Base-by-base conservation (phyloP, 2,888 invertebrate species). In the Chrysolina oricalcia region DNA sequence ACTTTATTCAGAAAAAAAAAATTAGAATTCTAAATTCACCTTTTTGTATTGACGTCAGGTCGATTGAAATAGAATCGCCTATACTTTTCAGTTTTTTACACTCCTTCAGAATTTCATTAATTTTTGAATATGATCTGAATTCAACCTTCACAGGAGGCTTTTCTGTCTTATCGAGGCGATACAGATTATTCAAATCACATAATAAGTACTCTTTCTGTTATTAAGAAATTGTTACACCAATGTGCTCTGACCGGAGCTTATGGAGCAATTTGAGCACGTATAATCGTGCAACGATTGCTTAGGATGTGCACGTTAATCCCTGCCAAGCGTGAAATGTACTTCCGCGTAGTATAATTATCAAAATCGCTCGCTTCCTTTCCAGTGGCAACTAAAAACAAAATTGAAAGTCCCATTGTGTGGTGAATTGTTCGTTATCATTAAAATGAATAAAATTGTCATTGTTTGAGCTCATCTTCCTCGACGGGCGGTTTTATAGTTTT, bases 321-420 rank as follows among this genome's bases (percentile, higher is more conserved):
- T n/a, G n/a, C 27, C 59, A 59, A 59, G 59, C 59, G 27, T 59
- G 35, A 59, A 59, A 35, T 59, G 59, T 59, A 59, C 35, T 59
- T 59, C 59, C 59, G 13, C 35, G 17, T 59, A 35, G 15, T 59
- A 17, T 59, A 59, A 59, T 59, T 59, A 59, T n/a, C 6, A 10
- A 59, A 59, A 59, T 59, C 59, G 59, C n/a, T 35, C 59, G 35
- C n/a, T 59, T 59, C 59, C 59, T 35, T 59, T 59, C n/a, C 17
- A 59, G 59, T 59, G n/a, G n/a, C 59, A 17, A 35, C 15, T 59
- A n/a, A n/a, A 59, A 23, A 59, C 15, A 59, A 59, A 23, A 35
- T 59, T 17, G 2, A 17, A 27, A 35, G 59, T 59, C 11, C 59
- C 35, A 59, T 59, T 59, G 35, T 35, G 35, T 59, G 9, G 23